phyloP scores from a whole-genome alignment of 2,888 invertebrate species.

The Sphecodes monilicornis region DNA sequence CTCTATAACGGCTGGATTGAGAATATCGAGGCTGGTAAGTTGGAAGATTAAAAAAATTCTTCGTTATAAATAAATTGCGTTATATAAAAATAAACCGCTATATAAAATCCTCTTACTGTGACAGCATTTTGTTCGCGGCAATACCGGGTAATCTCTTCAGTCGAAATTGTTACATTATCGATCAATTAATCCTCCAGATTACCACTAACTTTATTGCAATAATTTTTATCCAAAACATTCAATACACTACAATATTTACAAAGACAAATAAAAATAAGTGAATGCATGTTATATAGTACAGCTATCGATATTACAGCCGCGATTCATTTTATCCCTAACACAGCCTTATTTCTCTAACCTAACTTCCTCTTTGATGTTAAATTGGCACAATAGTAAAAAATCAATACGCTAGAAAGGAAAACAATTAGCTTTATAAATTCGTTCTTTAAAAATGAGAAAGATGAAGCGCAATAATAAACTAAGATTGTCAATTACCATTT shows the following conservation, averaged over 20 bases:
- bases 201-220: neutral
- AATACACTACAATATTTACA: neutral
- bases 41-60: slow-evolving; percentile 8
- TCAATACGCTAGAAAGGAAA: no score
- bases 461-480: no score
- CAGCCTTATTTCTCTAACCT: neutral
- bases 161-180: neutral
- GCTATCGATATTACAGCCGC: no score
- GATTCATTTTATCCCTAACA: neutral
- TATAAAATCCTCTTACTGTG: neutral
- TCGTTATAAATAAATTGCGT: slow-evolving; percentile 35
- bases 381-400: neutral
- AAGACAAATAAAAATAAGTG: no score
- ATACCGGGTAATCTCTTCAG: neutral
- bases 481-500: no score
- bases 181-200: neutral
- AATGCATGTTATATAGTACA: no score
- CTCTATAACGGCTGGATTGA: slow-evolving; percentile 98
- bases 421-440: neutral
- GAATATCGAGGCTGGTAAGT: slow-evolving; percentile 90
- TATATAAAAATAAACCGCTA: slow-evolving; percentile 35
- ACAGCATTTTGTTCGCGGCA: neutral
- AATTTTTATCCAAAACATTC: neutral
- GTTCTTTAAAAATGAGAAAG: no score
- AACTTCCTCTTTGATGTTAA: neutral